phyloP scores from a whole-genome alignment of 2,797 vertebrate species.

The Sciurus carolinensis region DNA sequence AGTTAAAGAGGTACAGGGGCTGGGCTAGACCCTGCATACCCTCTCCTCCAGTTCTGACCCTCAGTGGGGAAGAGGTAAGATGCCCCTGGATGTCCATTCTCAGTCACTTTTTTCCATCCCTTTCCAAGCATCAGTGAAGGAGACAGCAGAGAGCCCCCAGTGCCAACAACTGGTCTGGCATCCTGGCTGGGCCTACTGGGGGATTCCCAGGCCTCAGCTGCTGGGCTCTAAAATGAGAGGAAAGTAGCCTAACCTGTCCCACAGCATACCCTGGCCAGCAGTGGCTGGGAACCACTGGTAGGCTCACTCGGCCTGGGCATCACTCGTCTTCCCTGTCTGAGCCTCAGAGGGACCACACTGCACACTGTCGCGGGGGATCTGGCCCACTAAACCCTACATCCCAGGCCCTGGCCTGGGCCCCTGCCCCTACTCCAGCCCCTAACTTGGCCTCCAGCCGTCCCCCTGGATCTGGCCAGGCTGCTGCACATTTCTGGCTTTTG shows the following conservation, averaged over 20 bases:
- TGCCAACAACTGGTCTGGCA: not conserved
- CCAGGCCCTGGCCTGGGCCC: not conserved
- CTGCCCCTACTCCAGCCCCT: not conserved
- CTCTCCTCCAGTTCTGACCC: not conserved
- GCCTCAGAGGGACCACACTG: not conserved
- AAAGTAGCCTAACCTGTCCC: not conserved
- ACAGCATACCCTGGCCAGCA: not conserved
- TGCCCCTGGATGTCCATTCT: no score
- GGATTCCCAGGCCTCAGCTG: not conserved
- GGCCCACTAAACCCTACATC: no score
- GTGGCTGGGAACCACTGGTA: fast-evolving
- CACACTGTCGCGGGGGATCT: not conserved
- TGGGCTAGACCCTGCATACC: not conserved
- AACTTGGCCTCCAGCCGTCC: not conserved
- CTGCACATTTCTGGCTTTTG: not conserved
- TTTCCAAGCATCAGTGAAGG: not conserved
- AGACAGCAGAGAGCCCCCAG: not conserved
- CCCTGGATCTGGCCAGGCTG: not conserved
- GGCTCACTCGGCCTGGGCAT: not conserved
- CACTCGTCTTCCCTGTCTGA: no score
- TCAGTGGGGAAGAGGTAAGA: not conserved
- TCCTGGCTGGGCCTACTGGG: not conserved
- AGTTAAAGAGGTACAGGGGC: no score
- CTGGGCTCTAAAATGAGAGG: not conserved
- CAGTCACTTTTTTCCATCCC: not conserved